Conservation (phyloP, 53 echinoderm and acorn worm genomes). For the Antedon mediterranea region DNA sequence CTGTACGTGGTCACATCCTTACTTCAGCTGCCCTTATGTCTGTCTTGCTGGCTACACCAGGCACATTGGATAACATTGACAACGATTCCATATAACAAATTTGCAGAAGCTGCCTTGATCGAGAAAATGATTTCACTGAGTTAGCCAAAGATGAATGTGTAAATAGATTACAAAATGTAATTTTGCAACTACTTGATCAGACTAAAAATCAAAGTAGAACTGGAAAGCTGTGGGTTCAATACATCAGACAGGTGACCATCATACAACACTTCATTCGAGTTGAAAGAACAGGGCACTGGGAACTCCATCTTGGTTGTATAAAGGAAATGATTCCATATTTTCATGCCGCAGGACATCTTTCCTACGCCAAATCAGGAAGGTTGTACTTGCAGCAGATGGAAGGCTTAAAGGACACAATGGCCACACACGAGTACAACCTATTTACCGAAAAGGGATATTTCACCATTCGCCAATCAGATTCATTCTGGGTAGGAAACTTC, state of each 20-base stretch:
- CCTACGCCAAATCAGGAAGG: slow-evolving; percentile 21
- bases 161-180: slow-evolving; percentile 8
- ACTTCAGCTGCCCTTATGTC: slow-evolving; percentile 16
- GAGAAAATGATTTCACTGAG: slow-evolving; percentile 4
- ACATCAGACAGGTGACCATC: slow-evolving; percentile 25
- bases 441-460: slow-evolving; percentile 30
- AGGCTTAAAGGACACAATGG: slow-evolving; percentile 6
- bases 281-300: slow-evolving; percentile 16
- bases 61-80: slow-evolving; percentile 14
- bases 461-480: slow-evolving; percentile 25
- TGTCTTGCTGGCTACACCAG: slow-evolving; percentile 15
- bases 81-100: slow-evolving; percentile 4
- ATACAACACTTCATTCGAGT: slow-evolving; percentile 37
- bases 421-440: slow-evolving; percentile 12
- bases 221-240: slow-evolving; percentile 35
- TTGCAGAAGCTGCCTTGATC: slow-evolving; percentile 14
- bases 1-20: background rate
- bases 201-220: slow-evolving; percentile 23
- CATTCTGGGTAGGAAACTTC: slow-evolving; percentile 30
- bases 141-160: slow-evolving; percentile 23
- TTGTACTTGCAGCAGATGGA: slow-evolving; percentile 35
- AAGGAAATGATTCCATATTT: slow-evolving; percentile 27
- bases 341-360: slow-evolving; percentile 23
- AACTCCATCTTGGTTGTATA: slow-evolving; percentile 13
- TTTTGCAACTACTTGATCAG: slow-evolving; percentile 20